phyloP scores from a whole-genome alignment of 1,140 invertebrate genomes.

The Steinernema feltiae region DNA sequence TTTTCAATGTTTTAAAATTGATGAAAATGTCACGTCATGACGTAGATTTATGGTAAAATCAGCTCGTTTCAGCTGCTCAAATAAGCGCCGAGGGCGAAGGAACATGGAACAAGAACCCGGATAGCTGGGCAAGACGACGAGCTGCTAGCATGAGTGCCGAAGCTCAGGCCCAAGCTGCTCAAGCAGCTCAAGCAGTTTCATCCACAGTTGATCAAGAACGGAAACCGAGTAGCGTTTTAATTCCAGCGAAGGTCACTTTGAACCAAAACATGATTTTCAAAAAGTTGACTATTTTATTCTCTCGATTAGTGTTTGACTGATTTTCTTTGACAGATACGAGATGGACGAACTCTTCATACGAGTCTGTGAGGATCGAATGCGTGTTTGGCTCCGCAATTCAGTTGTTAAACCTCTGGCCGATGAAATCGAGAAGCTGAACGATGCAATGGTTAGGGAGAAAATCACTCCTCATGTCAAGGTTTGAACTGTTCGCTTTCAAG shows the following conservation, averaged over 20 bases:
- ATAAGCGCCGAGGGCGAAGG: too few species aligned
- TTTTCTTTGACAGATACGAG: neutral
- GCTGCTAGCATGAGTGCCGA: neutral
- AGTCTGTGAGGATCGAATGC: neutral
- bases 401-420: neutral
- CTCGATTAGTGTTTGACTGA: neutral
- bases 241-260: neutral
- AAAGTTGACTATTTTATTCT: neutral
- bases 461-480: neutral
- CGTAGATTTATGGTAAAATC: too few species aligned
- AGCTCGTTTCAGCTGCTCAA: too few species aligned
- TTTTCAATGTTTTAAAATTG: too few species aligned
- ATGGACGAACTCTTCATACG: neutral
- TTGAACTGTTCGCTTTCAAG: neutral
- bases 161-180: neutral
- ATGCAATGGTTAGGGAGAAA: neutral
- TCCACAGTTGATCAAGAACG: too few species aligned
- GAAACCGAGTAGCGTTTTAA: neutral
- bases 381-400: neutral
- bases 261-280: neutral
- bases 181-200: too few species aligned
- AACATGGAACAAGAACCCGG: neutral
- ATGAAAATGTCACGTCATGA: too few species aligned
- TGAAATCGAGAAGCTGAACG: neutral
- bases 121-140: neutral